Evolutionary conservation across 2,888 invertebrate genomes (phyloP).

Genomic region (Dorcus hopei): DNA sequence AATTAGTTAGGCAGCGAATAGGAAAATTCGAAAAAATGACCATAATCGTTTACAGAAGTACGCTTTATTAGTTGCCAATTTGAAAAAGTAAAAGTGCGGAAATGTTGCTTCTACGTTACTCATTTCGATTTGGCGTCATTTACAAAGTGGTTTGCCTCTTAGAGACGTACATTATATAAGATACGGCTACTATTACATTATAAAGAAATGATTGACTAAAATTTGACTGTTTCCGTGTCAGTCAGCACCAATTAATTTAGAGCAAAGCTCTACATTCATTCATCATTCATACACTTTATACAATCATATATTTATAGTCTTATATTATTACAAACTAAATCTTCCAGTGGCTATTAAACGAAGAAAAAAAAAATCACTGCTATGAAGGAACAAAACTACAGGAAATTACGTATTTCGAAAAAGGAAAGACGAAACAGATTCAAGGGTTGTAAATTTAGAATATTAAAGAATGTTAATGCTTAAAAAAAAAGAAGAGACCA

Average conservation of each 20-base stretch:
- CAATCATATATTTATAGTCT: conserved; percentile 46
- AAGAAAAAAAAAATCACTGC: conserved; percentile 5
- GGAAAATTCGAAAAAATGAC: conserved; percentile 23
- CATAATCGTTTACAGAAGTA: conserved; percentile 20
- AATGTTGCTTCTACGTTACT: neutral
- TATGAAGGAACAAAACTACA: conserved; percentile 8
- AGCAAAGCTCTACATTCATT: conserved; percentile 21
- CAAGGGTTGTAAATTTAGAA: conserved; percentile 28
- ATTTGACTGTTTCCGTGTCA: conserved; percentile 46
- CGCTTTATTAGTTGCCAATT: conserved; percentile 17
- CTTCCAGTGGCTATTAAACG: conserved; percentile 47
- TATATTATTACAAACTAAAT: conserved; percentile 40
- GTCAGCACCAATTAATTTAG: conserved; percentile 45
- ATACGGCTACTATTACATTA: conserved; percentile 14
- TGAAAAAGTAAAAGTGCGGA: neutral
- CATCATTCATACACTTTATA: conserved; percentile 49
- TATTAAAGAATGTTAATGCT: conserved; percentile 10
- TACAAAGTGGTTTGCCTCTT: conserved; percentile 29
- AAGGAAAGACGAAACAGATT: conserved; percentile 30
- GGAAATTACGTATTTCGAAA: conserved; percentile 22
- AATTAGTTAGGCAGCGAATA: conserved; percentile 35
- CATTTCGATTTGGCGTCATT: conserved; percentile 10
- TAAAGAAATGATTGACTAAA: conserved; percentile 46
- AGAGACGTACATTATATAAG: conserved; percentile 36
- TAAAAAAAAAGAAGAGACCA: conserved; percentile 35